Evolutionary conservation across 2,113 vertebrate genomes (phyloP).

Genomic region (Thryonomys swinderianus): DNA sequence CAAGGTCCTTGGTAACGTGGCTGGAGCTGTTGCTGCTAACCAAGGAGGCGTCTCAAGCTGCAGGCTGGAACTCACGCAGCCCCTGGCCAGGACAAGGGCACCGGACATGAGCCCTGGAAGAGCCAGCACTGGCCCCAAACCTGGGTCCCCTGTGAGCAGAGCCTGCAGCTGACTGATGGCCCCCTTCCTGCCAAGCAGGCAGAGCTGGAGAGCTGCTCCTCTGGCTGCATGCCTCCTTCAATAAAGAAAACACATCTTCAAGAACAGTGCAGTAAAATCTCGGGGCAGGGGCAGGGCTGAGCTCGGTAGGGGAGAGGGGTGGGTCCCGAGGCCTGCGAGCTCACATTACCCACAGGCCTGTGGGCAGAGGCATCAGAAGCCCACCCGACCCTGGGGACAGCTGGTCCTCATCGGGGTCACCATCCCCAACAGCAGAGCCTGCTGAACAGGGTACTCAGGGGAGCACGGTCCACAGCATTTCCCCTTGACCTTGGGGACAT

Average conservation of each 20-base stretch:
- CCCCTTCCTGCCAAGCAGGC: rapidly evolving
- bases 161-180: not conserved
- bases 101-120: rapidly evolving
- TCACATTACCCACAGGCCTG: no score
- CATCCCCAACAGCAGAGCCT: rapidly evolving
- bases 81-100: not conserved
- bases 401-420: slow-evolving; percentile 22
- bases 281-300: rapidly evolving
- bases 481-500: not conserved
- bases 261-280: not conserved
- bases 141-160: not conserved
- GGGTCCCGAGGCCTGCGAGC: not conserved
- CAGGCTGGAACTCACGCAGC: not conserved
- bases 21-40: not conserved
- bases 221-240: not conserved
- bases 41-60: no score
- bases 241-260: not conserved
- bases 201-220: rapidly evolving
- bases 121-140: not conserved
- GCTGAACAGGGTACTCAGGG: not conserved
- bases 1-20: not conserved
- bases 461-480: not conserved
- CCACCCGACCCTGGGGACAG: slow-evolving; percentile 1
- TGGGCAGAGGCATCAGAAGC: no score
- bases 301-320: rapidly evolving